Conservation (phyloP, 2,888 invertebrate genomes). For the Xanthia togata region DNA sequence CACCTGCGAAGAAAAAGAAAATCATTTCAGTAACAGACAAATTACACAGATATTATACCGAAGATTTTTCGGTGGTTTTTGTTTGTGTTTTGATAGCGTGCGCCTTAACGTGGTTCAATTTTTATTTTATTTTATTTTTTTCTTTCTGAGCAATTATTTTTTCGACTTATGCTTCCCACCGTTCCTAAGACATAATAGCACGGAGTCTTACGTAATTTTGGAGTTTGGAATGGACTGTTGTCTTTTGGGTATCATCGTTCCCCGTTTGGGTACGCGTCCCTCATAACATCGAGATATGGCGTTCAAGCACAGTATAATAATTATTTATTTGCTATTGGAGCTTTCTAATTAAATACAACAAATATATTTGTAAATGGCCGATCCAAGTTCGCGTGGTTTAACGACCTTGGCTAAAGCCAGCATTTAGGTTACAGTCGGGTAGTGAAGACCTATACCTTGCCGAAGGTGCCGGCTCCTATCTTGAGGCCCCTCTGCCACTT, state of each 20-base stretch:
- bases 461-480: slow-evolving; percentile 97
- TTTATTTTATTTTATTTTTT: no score
- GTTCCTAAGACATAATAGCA: not conserved
- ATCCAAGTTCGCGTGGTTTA: not conserved
- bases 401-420: not conserved
- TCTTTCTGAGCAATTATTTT: not conserved
- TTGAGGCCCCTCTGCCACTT: slow-evolving; percentile 98
- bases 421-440: no score
- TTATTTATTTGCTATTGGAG: not conserved
- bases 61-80: not conserved
- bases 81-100: not conserved
- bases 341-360: not conserved
- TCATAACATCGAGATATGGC: not conserved
- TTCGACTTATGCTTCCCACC: not conserved
- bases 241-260: not conserved
- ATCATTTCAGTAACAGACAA: not conserved
- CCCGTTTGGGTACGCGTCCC: accelerated
- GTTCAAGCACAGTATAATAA: not conserved
- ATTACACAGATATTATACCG: not conserved
- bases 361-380: not conserved
- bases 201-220: not conserved
- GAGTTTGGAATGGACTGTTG: not conserved
- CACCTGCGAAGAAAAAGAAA: slow-evolving; percentile 88
- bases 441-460: slow-evolving; percentile 90
- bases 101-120: not conserved